Base-by-base conservation (phyloP, 2,888 invertebrate species). In the Pollenia griseotomentosa region DNA sequence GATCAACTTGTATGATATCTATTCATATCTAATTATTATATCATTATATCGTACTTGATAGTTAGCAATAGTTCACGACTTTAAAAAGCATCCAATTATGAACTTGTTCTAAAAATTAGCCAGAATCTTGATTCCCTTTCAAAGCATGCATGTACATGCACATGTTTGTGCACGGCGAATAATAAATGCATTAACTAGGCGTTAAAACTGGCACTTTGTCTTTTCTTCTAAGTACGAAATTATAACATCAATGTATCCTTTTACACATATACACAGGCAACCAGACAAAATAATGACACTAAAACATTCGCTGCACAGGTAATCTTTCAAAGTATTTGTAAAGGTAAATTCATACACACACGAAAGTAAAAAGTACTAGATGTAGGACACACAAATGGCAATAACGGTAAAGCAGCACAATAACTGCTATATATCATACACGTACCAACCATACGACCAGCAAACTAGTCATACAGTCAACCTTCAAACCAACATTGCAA, bases 131-230 rank as follows among this genome's bases (percentile, higher is more conserved):
- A 33, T 33, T 33, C 0, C 1, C 6, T 33, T 33, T 4, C 33
- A 33, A 33, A 33, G 6, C 33, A 6, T 33, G 33, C 33, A 33
- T 33, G 33, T 33, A 33, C 33, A 33, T 33, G 33, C 6, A 40
- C 40, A 1, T 61, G 1, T 23, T 6, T 48, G n/a, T 33, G 46
- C n/a, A 59, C 23, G 70, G 9, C 40, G 5, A 61, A 61, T 59
- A 40, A 73, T 48, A 14, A 33, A 59, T 73, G 51, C 48, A 7
- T 61, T 61, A 40, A 33, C 48, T 61, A 74, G 61, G 61, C 74
- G 12, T 51, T 74, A 61, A 74, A 74, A 61, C 61, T 74, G 55
- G 11, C 55, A 55, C 63, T 81, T 81, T 73, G 33, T 46, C 73
- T 73, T 61, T 11, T 51, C n/a, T 51, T 33, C 33, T 33, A 61